Base-by-base conservation (phyloP, 1,140 invertebrate genomes). In the Trichomalopsis sarcophagae region DNA sequence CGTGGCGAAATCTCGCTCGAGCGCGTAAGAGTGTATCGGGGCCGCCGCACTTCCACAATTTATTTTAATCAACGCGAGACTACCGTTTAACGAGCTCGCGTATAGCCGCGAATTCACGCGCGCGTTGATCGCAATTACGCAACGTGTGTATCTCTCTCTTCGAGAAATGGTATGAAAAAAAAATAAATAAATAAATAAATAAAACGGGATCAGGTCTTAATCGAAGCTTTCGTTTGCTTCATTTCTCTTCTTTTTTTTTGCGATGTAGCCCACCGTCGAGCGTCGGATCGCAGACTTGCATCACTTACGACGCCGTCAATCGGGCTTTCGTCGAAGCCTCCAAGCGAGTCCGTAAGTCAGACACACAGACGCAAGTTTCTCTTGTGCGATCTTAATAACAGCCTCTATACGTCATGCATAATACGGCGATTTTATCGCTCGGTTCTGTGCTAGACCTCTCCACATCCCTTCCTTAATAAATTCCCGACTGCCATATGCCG, bases 261-360 rank as follows among this genome's bases (percentile, higher is more conserved):
- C 33, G 10, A n/a, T 40, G 66, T 93, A 97, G 96, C 81, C 94
- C 94, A 71, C 94, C 95, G 30, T 80, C 89, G 82, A 71, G 27
- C 27, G 94, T 95, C 87, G 96, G 95, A 68, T 94, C 96, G 76
- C 95, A 96, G 86, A 96, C 96, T 33, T 98, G 97, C 92, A 98
- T 98, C 89, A 98, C 97, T 17, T 98, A 98, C 91, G 97, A 98
- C 88, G 97, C 97, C 50, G 95, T 98, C 78, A 98, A 98, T 93
- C 95, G 96, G 84, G 97, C 98, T 55, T 98, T 98, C 93, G 91
- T 96, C 79, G 96, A 98, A 90, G 97, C 97, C 21, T 95, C 97
- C 87, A 97, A 97, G 91, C 95, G 97, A 93, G 96, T 97, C 89
- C 94, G 97, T 97, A 95, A 87, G 82, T 84, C 36, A 68, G n/a